Evolutionary conservation across 2,113 vertebrate species (phyloP).

Genomic region (Struthidea cinerea): DNA sequence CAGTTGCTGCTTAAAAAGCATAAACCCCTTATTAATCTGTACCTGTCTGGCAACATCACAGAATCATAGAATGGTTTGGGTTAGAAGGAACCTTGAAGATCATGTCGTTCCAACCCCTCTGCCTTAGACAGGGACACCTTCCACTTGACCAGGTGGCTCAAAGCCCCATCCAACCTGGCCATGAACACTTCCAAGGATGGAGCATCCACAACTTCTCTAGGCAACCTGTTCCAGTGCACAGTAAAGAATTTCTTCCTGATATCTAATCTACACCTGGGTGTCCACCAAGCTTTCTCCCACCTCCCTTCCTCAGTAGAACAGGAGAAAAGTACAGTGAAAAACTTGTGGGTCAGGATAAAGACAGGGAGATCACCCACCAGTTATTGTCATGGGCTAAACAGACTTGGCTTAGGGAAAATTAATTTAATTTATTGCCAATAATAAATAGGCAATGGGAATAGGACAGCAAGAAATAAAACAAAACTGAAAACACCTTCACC

Average conservation of each 20-base stretch:
- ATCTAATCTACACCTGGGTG: neutral
- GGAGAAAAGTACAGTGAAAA: neutral
- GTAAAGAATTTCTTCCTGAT: neutral
- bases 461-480: neutral
- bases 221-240: neutral
- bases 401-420: neutral
- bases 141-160: neutral
- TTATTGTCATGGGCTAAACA: neutral
- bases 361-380: neutral
- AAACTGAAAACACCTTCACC: neutral
- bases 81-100: neutral
- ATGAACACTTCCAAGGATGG: neutral
- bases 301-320: neutral
- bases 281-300: neutral
- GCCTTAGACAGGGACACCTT: neutral
- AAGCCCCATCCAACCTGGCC: neutral
- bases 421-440: neutral
- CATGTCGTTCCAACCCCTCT: neutral
- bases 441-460: neutral
- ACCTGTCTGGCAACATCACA: neutral
- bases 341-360: neutral
- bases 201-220: neutral
- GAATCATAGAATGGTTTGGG: neutral
- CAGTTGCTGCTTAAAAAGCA: neutral
- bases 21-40: neutral